Evolutionary conservation across 2,113 vertebrate species (phyloP), one percentile per base, ranked within the genome.

Genomic region (Daboia siamensis): DNA sequence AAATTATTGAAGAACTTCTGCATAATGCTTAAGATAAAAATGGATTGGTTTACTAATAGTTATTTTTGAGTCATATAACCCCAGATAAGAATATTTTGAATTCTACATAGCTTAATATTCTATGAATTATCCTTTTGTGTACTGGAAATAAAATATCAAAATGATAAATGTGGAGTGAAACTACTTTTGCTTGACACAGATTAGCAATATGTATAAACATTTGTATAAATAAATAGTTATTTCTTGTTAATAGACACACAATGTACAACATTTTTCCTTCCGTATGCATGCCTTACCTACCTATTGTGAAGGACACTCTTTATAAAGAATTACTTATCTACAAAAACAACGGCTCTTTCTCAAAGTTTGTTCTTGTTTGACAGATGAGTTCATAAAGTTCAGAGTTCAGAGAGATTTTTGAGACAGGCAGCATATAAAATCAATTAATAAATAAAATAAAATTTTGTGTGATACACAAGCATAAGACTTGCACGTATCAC

Each of bases 271-370:
- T 12, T 9, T 54, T 55, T 39, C 90, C 64, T 93, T 94, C 55
- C 17, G 15, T 59, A 23, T 90, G 29, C 56, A 85, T 93, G 84
- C 6, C 0, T 0, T 44, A 26, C 9, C 51, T 12, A 90, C 33
- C 39, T 84, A 87, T 92, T 84, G 64, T 0, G 92, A 24, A 46
- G 92, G 91, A 95, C 86, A 21, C 74, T 44, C 1, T 80, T 80
- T 80, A 17, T 80, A 80, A 80, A 33, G 92, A 96, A 95, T 93
- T 1, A 91, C 1, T 59, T 84, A 12, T n/a, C 90, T 15, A 48
- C 17, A 87, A 94, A 88, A 88, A 91, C 10, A 29, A 26, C 11
- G 48, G 3, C 21, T 95, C 59, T 57, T 89, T 92, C 54, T 86
- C 1, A 0, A 90, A 4, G 10, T 12, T 1, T 74, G 20, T 86